These are phyloP conservation scores for Acronicta aceris DNA, from an alignment of 2,888 invertebrate species.

Conservation along the genomic window DNA sequence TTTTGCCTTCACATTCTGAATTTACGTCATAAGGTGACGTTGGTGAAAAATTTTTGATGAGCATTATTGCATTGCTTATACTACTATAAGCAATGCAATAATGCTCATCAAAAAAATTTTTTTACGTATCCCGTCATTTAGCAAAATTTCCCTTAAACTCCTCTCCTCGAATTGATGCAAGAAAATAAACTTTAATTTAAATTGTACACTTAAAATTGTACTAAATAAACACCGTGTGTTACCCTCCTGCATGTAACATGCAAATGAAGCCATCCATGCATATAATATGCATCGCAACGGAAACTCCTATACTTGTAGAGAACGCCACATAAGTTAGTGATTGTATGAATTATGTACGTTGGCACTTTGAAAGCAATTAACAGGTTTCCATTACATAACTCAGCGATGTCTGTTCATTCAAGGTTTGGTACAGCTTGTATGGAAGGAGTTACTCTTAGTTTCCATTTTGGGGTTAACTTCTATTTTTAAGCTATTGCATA, in stretches of 20 bases:
- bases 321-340: constrained; percentile 77
- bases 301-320: constrained; percentile 56
- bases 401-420: constrained; percentile 80
- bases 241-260: constrained; percentile 24
- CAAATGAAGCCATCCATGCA: constrained; percentile 58
- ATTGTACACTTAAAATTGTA: background rate
- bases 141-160: too few species aligned
- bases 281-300: constrained; percentile 55
- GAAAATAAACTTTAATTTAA: too few species aligned
- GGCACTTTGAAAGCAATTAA: constrained; percentile 87
- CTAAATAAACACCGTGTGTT: constrained; percentile 10
- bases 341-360: constrained; percentile 85
- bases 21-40: too few species aligned
- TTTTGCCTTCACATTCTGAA: too few species aligned
- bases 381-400: constrained; percentile 88
- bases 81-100: too few species aligned
- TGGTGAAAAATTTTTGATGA: too few species aligned
- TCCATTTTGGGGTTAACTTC: background rate
- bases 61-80: too few species aligned
- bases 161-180: too few species aligned
- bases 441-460: constrained; percentile 53
- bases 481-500: background rate
- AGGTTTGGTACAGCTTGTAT: constrained; percentile 63
- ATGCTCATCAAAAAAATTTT: too few species aligned
- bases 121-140: too few species aligned